phyloP scores from a whole-genome alignment of 2,113 vertebrate genomes.

The Entomyzon cyanotis region DNA sequence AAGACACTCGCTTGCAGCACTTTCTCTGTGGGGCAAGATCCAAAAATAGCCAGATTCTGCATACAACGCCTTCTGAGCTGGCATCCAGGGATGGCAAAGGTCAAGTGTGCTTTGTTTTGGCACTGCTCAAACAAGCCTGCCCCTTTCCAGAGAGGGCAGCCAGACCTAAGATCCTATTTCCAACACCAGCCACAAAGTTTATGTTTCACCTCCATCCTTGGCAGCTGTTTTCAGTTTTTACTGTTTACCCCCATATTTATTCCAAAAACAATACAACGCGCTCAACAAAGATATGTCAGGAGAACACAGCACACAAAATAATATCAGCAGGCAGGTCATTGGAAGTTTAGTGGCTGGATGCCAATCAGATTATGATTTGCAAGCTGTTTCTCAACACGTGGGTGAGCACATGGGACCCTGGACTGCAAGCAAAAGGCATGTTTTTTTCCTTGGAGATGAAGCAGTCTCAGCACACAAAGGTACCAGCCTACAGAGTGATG shows the following conservation, averaged over 20 bases:
- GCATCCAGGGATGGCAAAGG: background rate
- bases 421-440: background rate
- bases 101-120: background rate
- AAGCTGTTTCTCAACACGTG: conserved; percentile 27
- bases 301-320: background rate
- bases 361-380: conserved; percentile 30
- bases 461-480: background rate
- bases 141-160: background rate
- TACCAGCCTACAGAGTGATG: background rate
- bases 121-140: background rate
- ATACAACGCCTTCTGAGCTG: background rate
- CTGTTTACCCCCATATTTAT: conserved; percentile 31
- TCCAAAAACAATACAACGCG: background rate
- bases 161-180: background rate
- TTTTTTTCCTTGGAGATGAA: background rate
- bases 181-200: background rate
- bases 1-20: background rate
- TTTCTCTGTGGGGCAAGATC: background rate
- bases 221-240: background rate
- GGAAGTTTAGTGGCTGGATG: conserved; percentile 13
- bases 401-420: background rate
- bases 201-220: background rate
- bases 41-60: background rate
- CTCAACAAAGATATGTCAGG: background rate
- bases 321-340: conserved; percentile 16